Evolutionary conservation across 2,797 vertebrate species (phyloP).

Genomic region (Antrozous pallidus): DNA sequence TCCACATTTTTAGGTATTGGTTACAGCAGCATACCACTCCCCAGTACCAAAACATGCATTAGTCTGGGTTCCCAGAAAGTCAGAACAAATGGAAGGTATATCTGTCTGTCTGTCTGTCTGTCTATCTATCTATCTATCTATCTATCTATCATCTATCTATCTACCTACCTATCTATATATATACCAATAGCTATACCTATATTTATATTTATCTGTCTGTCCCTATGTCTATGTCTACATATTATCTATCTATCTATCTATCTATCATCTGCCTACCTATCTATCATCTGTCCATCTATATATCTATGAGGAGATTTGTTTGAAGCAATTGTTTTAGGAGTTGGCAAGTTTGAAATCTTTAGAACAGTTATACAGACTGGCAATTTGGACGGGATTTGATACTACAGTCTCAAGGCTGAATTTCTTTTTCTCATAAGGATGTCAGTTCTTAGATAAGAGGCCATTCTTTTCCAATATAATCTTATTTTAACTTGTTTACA

Average conservation of each 20-base stretch:
- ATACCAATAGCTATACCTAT: neutral
- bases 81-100: neutral
- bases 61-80: neutral
- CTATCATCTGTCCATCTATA: neutral
- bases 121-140: neutral
- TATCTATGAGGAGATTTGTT: neutral
- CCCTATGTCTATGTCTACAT: no score
- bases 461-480: neutral
- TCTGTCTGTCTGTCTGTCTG: neutral
- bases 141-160: neutral
- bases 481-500: neutral
- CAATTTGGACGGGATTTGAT: neutral
- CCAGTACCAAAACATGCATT: neutral
- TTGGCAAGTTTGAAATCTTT: neutral
- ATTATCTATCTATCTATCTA: neutral
- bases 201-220: no score
- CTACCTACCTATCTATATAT: neutral
- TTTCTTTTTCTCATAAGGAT: neutral
- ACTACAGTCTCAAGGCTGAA: neutral
- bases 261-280: neutral
- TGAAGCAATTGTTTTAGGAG: neutral
- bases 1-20: neutral
- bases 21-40: neutral
- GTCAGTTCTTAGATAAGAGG: neutral
- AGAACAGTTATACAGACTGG: neutral